Evolutionary conservation across 2,888 invertebrate genomes (phyloP), one percentile per base, ranked within the genome.

Genomic region (Oxystoma pomonae): DNA sequence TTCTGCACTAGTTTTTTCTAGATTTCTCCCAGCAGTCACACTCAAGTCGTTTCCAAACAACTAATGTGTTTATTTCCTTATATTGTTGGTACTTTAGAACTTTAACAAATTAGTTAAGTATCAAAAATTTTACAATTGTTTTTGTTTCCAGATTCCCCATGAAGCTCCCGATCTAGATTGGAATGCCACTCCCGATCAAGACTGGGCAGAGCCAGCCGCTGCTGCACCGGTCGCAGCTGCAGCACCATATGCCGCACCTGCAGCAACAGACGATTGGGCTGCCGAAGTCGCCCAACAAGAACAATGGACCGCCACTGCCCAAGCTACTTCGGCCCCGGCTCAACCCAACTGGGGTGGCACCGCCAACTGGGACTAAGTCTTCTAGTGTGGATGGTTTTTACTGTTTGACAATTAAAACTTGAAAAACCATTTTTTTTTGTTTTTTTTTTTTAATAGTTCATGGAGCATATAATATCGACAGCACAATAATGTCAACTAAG

Each of bases 261-360:
- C 76, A 52, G 76, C 76, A 7, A 71, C 77, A 55, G 81, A 81
- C 66, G 77, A 75, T 60, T 72, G 77, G 66, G 71, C 75, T 1
- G 60, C 73, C 17, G 70, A 73, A 61, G 71, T 72, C 21, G 71
- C 70, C 1, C 71, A 69, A 59, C 70, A 65, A 62, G 73, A 70
- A 52, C 71, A 66, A 63, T 72, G 70, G 67, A 65, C 67, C 2
- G 64, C 66, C 2, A 55, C 35, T n/a, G 53, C 69, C 12, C 59
- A 82, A 0, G 76, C 84, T 0, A 79, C 84, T 0, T 71, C 67
- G 55, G 71, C 75, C 60, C 67, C 77, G 55, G 74, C 82, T 1
- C 72, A 83, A 1, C 83, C 85, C 3, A 85, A 85, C 56, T 87
- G 88, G 88, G 87, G 86, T 68, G 84, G 85, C 66, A 80, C 85